These are phyloP conservation scores for Zaprionus ornatus DNA, from an alignment of 1,140 invertebrate species.

Conservation along the genomic window DNA sequence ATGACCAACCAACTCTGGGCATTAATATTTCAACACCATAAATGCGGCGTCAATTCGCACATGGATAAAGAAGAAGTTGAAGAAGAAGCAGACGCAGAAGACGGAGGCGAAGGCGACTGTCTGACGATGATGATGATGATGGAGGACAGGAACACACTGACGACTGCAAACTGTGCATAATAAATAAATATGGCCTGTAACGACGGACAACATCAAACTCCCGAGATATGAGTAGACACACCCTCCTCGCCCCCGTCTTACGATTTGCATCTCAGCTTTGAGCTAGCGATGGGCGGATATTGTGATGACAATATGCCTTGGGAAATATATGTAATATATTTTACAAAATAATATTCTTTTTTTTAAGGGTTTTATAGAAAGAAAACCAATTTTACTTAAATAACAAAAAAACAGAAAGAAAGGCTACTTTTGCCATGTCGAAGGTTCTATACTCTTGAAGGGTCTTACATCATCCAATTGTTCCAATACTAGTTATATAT, in stretches of 20 bases:
- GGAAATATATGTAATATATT: neutral
- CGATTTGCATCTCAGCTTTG: neutral
- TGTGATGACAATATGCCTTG: neutral
- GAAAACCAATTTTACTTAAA: no score
- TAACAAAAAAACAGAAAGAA: no score
- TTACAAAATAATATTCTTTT: neutral
- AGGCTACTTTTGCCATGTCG: no score
- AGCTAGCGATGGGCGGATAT: neutral
- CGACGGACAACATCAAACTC: slow-evolving; percentile 28
- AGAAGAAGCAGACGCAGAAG: neutral
- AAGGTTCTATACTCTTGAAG: no score
- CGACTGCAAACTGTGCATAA: slow-evolving; percentile 77
- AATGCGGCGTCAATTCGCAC: slow-evolving; percentile 79
- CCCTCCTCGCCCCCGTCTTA: neutral
- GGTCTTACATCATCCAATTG: no score
- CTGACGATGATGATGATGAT: slow-evolving; percentile 41
- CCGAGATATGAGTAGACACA: neutral
- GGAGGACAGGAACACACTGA: slow-evolving; percentile 64
- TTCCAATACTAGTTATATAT: no score
- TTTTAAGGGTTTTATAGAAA: no score
- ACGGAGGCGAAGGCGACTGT: slow-evolving; percentile 15
- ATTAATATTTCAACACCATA: slow-evolving; percentile 82
- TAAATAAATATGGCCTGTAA: slow-evolving; percentile 66
- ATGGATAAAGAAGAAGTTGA: slow-evolving; percentile 49
- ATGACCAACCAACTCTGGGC: slow-evolving; percentile 76